These are phyloP conservation scores for Erpobdella octoculata DNA, from an alignment of 2,888 invertebrate species.

Conservation along the genomic window DNA sequence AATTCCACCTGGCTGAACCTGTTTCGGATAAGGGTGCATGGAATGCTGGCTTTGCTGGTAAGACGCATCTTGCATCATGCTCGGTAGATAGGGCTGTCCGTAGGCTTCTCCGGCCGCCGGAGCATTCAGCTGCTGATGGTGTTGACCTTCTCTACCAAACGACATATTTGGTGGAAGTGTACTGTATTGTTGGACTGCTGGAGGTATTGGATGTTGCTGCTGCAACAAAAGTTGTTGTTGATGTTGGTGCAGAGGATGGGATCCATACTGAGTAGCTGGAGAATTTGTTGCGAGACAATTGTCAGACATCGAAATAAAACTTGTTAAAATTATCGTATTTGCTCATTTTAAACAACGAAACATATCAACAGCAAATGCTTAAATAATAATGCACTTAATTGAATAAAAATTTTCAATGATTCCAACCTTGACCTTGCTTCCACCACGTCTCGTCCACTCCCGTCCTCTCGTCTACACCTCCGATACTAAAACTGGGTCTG, in stretches of 20 bases:
- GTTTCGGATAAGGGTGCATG: slow-evolving; percentile 2
- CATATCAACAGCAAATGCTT: not conserved
- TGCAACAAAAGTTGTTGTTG: not conserved
- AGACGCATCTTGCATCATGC: not conserved
- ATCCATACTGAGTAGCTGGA: too few species aligned
- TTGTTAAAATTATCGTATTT: too few species aligned
- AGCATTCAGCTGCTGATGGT: not conserved
- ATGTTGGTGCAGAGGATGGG: not conserved
- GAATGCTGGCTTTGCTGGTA: not conserved
- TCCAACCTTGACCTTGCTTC: not conserved
- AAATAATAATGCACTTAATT: not conserved
- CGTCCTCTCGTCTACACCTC: slow-evolving; percentile 13
- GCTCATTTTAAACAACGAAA: too few species aligned
- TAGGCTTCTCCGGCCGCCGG: not conserved
- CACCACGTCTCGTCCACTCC: not conserved
- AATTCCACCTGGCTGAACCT: not conserved
- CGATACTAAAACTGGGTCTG: slow-evolving; percentile 21
- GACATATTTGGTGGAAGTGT: too few species aligned
- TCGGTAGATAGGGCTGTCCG: not conserved
- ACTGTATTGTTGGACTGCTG: too few species aligned
- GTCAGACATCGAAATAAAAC: too few species aligned
- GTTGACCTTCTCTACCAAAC: not conserved
- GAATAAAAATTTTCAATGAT: too few species aligned
- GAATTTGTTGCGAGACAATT: too few species aligned
- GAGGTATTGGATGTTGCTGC: not conserved